phyloP scores from a whole-genome alignment of 1,140 invertebrate species.

The Glossosoma conforme region DNA sequence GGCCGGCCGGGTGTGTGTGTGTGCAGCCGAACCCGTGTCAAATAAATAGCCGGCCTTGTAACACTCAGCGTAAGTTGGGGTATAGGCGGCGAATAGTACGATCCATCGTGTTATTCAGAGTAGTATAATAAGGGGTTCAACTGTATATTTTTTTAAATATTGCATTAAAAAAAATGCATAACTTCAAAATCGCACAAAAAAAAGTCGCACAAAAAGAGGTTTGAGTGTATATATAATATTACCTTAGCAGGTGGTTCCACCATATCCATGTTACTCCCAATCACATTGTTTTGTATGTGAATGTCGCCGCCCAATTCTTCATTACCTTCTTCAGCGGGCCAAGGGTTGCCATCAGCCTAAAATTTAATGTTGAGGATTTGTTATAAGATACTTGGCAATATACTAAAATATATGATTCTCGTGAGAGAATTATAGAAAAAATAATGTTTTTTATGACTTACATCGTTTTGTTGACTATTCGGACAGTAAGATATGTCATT shows the following conservation, averaged over 20 bases:
- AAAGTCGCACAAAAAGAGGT: no score
- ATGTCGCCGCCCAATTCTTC: slow-evolving; percentile 39
- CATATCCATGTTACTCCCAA: slow-evolving; percentile 36
- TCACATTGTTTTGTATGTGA: slow-evolving; percentile 34
- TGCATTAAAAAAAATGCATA: no score
- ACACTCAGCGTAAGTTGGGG: no score
- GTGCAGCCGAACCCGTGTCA: no score
- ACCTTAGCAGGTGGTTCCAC: slow-evolving; percentile 40
- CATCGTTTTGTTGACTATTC: slow-evolving; percentile 36
- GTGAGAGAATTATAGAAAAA: neutral
- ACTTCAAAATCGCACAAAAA: no score
- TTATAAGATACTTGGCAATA: neutral
- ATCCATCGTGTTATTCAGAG: no score
- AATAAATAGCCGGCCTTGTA: no score
- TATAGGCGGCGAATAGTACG: no score
- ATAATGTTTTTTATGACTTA: slow-evolving; percentile 4
- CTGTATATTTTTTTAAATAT: no score
- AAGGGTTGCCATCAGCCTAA: slow-evolving; percentile 41
- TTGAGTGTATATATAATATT: no score
- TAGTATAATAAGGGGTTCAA: no score
- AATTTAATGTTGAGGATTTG: neutral
- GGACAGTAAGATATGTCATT: slow-evolving; percentile 50
- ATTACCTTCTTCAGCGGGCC: slow-evolving; percentile 41
- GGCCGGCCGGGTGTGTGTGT: no score
- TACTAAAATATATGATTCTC: neutral